Evolutionary conservation across 2,797 vertebrate species (phyloP).

Genomic region (Ataeniobius toweri): DNA sequence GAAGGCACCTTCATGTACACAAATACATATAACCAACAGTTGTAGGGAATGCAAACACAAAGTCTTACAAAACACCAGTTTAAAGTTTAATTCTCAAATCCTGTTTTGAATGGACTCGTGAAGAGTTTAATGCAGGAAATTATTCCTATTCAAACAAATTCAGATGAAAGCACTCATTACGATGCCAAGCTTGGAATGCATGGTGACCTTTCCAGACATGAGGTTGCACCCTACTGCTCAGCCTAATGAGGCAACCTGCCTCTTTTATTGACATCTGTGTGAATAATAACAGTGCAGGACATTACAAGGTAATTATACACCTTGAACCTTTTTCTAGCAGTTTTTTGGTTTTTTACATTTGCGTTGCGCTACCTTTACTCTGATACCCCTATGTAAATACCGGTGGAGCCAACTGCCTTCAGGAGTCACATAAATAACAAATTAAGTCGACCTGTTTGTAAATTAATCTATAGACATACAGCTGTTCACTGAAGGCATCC

Average conservation of each 20-base stretch:
- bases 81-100: not conserved
- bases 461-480: too few species aligned
- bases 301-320: not conserved
- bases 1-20: constrained; percentile 88
- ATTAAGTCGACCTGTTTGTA: too few species aligned
- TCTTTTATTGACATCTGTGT: constrained; percentile 35
- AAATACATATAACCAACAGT: constrained; percentile 13
- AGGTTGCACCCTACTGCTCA: constrained; percentile 35
- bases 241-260: constrained; percentile 37
- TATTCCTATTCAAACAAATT: not conserved
- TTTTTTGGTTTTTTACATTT: not conserved
- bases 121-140: not conserved
- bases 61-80: not conserved
- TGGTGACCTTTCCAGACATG: constrained; percentile 44
- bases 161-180: not conserved
- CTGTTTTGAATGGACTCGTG: not conserved
- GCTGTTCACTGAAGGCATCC: too few species aligned
- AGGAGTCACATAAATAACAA: not conserved
- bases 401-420: not conserved
- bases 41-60: not conserved
- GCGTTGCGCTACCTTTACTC: not conserved
- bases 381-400: not conserved
- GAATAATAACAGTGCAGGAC: not conserved
- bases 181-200: constrained; percentile 6
- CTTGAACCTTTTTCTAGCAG: not conserved